phyloP scores from a whole-genome alignment of 2,888 invertebrate genomes.

The Netelia virgata region DNA sequence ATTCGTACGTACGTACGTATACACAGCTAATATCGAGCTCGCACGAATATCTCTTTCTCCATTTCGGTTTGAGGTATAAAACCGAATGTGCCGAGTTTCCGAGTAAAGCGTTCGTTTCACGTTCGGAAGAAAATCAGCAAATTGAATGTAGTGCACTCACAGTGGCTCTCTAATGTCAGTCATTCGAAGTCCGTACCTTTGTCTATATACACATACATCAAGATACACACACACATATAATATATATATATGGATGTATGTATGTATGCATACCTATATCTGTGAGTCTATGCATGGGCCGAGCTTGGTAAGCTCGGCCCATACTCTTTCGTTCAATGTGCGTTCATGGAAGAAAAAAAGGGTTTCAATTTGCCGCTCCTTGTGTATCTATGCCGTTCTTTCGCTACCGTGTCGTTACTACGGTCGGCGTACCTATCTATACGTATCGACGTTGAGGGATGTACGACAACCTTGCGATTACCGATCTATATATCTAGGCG shows the following conservation, averaged over 20 bases:
- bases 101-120: conserved; percentile 66
- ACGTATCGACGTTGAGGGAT: conserved; percentile 45
- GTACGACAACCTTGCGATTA: conserved; percentile 59
- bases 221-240: background rate
- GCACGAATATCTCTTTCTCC: conserved; percentile 45
- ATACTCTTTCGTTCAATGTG: conserved; percentile 49
- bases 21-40: conserved; percentile 43
- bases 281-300: conserved; percentile 2
- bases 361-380: conserved; percentile 72
- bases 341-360: conserved; percentile 64
- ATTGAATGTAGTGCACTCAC: conserved; percentile 75
- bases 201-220: conserved; percentile 31
- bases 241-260: background rate
- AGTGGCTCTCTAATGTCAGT: conserved; percentile 71
- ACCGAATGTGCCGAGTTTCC: conserved; percentile 63
- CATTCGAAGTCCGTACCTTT: conserved; percentile 70
- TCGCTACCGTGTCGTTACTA: conserved; percentile 44
- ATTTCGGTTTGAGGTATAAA: conserved; percentile 31
- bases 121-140: conserved; percentile 74
- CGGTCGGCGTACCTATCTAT: conserved; percentile 8
- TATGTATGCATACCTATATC: background rate
- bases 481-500: conserved; percentile 57
- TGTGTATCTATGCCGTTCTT: conserved; percentile 48
- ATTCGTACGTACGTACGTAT: background rate
- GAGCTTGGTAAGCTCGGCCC: background rate